Evolutionary conservation across 1,140 invertebrate species (phyloP), one percentile per base, ranked within the genome.

Genomic region (Apis laboriosa): DNA sequence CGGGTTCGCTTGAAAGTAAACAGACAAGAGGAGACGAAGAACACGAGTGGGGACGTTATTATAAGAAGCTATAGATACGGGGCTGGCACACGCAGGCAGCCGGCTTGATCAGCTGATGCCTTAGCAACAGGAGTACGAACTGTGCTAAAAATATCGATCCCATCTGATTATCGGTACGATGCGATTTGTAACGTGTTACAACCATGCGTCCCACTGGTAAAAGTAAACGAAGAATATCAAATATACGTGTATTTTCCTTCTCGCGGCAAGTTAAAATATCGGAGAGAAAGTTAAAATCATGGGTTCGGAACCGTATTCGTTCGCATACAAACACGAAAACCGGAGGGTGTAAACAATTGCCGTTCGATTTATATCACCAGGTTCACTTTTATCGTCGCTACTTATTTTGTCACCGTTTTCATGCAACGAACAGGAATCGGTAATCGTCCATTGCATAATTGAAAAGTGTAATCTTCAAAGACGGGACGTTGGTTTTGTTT

Each of bases 91-190:
- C 77, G 80, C 83, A 84, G 84, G 68, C 86, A 79, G 88, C 89
- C 90, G 90, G 89, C 85, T 87, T 80, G 90, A 93, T 94, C 92
- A 94, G 92, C 93, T 94, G 92, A 94, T 94, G 90, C 93, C 92
- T 88, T 94, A 93, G 93, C 92, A 93, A 94, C 92, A 94, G 90
- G 91, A 82, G 90, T 93, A 93, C 88, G 92, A 93, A 88, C 92
- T 90, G 86, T 82, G 78, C 90, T 92, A 91, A 92, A 93, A 91
- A 92, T 92, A 93, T 93, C 90, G 84, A 86, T 81, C 82, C 80
- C 80, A 88, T 83, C 75, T 88, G 77, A 85, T 87, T 83, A 84
- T 70, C 79, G 74, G 79, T 58, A 80, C 77, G 75, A 84, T 76
- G 83, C 71, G 75, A 56, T n/a, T 71, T 58, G 68, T 70, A 85